These are phyloP conservation scores for Sepioteuthis lessoniana DNA, from an alignment of 2,888 invertebrate species.

Conservation along the genomic window DNA sequence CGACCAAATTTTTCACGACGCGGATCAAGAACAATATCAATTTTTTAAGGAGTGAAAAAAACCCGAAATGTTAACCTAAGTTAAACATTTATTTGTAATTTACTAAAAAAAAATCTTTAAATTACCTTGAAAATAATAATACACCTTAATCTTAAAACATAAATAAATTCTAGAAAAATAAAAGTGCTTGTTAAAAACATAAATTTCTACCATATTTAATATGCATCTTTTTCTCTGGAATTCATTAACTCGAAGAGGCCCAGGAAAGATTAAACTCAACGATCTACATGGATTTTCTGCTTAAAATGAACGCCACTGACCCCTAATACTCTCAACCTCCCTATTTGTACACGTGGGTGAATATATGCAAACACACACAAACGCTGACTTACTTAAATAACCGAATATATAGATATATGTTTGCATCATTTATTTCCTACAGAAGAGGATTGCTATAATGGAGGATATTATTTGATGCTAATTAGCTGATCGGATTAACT, in stretches of 20 bases:
- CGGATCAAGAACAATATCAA: neutral
- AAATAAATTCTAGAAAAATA: neutral
- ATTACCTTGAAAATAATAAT: neutral
- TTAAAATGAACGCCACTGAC: neutral
- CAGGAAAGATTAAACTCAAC: neutral
- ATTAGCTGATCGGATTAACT: neutral
- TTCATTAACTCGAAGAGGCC: neutral
- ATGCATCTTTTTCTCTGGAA: neutral
- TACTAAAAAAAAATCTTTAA: neutral
- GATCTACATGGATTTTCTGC: neutral
- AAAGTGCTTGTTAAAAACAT: neutral
- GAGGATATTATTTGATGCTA: neutral
- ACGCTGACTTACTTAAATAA: neutral
- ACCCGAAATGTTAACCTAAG: neutral
- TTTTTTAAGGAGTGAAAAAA: neutral
- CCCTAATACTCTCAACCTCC: too few species aligned
- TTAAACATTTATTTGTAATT: too few species aligned
- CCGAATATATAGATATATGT: neutral
- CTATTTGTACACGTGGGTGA: neutral
- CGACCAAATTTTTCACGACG: neutral
- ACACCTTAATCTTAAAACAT: neutral
- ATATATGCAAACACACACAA: neutral
- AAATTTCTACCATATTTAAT: neutral
- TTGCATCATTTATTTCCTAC: neutral
- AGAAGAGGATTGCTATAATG: neutral